Evolutionary conservation across 2,113 vertebrate genomes (phyloP), one percentile per base, ranked within the genome.

Genomic region (Pachyramphus minor): DNA sequence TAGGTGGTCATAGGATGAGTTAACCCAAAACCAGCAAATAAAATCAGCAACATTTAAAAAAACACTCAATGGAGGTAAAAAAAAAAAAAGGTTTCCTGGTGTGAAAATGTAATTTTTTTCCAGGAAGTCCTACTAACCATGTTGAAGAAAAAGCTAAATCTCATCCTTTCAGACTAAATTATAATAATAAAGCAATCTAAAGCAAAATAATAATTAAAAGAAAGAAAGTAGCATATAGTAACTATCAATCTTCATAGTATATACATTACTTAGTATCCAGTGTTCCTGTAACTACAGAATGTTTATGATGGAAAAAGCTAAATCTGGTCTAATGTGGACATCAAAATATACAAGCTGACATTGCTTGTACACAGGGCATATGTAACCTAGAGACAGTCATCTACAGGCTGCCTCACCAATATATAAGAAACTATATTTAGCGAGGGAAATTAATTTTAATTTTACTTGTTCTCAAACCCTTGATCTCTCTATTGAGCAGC

Each of bases 21-120:
- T 30, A 75, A 55, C 14, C 5, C 0, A 0, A 85, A 79, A 14
- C 0, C 5, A 78, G 16, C 24, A 55, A 83, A 3, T 22, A 42
- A 89, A 76, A 58, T 52, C 27, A 60, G 22, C 13, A 62, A 14
- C 2, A 11, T 8, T 8, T 49, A 37, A 56, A 9, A 27, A 68
- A 82, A 75, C 83, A 28, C 6, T 13, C 25, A 64, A 8, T 2
- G 2, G 11, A 37, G 4, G 18, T 9, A 35, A 45, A 50, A 30
- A 25, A 31, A 53, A 44, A 28, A 2, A 14, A 19, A 75, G 6
- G 4, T 9, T 82, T 83, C 44, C 49, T 76, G 17, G 13, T 60
- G 12, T 27, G 37, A 64, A 80, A 74, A 58, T 16, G 0, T 22
- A 4, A n/a, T n/a, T n/a, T 67, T 76, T 85, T 52, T 67, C 44